Evolutionary conservation across 2,797 vertebrate species (phyloP).

Genomic region (Hypotaenidia philippensis): DNA sequence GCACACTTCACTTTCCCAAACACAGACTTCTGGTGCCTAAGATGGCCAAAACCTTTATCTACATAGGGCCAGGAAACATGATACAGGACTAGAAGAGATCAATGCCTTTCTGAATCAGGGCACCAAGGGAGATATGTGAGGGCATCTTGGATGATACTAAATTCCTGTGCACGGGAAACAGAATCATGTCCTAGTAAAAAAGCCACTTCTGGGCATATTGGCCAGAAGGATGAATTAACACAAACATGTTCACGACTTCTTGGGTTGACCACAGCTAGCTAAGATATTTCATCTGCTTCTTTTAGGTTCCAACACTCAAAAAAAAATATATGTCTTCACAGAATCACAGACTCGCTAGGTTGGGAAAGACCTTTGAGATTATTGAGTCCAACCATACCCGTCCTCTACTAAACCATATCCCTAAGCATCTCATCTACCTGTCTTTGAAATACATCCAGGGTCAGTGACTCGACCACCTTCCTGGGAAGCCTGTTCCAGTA

Average conservation of each 20-base stretch:
- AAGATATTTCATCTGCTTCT: background rate
- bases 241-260: background rate
- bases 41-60: background rate
- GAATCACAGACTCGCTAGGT: too few species aligned
- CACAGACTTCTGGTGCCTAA: background rate
- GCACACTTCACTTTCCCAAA: background rate
- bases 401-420: too few species aligned
- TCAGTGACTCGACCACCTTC: too few species aligned
- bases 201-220: background rate
- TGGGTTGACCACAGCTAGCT: background rate
- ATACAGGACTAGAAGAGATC: background rate
- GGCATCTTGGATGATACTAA: background rate
- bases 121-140: accelerated
- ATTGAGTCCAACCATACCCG: too few species aligned
- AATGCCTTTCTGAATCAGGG: background rate
- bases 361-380: too few species aligned
- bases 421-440: too few species aligned
- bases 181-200: background rate
- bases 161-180: background rate
- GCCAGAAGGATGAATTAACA: background rate
- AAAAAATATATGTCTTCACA: background rate
- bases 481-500: too few species aligned
- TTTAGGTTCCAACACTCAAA: background rate
- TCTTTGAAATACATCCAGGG: too few species aligned
- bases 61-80: background rate